Conservation (phyloP, 2,888 invertebrate genomes). For the Zaprionus bogoriensis region DNA sequence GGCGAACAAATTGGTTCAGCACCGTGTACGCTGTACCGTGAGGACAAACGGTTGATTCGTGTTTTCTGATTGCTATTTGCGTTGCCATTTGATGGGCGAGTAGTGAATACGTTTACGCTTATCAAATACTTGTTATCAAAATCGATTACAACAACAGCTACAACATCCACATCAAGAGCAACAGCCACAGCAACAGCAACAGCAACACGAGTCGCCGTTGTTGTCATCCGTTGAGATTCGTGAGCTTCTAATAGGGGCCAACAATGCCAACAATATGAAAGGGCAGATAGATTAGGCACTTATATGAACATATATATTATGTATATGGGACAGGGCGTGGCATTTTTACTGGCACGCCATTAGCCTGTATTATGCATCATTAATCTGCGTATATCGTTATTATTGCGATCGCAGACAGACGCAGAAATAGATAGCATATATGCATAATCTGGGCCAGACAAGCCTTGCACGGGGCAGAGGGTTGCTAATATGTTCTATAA, state of each 20-base stretch:
- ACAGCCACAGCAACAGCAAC: neutral
- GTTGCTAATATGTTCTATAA: neutral
- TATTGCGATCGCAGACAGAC: neutral
- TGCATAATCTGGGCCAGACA: conserved; percentile 15
- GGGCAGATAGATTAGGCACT: neutral
- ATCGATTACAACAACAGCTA: conserved; percentile 62
- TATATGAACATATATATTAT: conserved; percentile 8
- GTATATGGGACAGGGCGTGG: conserved; percentile 2
- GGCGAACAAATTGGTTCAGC: conserved; percentile 45
- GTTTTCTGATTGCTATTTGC: conserved; percentile 49
- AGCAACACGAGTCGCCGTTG: conserved; percentile 9
- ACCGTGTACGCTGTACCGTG: conserved; percentile 23
- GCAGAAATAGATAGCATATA: conserved; percentile 12
- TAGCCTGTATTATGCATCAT: conserved; percentile 21
- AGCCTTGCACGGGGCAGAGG: neutral
- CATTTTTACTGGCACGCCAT: neutral
- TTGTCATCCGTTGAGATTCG: conserved; percentile 62
- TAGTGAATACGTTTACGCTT: conserved; percentile 72
- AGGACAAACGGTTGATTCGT: conserved; percentile 28
- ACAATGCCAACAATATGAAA: neutral
- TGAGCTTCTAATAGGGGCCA: conserved; percentile 3
- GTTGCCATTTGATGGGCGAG: conserved; percentile 55
- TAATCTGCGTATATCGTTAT: conserved; percentile 12
- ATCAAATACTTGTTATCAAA: conserved; percentile 77
- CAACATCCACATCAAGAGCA: conserved; percentile 13